phyloP scores from a whole-genome alignment of 2,797 vertebrate species.

The Sitta carolinensis region DNA sequence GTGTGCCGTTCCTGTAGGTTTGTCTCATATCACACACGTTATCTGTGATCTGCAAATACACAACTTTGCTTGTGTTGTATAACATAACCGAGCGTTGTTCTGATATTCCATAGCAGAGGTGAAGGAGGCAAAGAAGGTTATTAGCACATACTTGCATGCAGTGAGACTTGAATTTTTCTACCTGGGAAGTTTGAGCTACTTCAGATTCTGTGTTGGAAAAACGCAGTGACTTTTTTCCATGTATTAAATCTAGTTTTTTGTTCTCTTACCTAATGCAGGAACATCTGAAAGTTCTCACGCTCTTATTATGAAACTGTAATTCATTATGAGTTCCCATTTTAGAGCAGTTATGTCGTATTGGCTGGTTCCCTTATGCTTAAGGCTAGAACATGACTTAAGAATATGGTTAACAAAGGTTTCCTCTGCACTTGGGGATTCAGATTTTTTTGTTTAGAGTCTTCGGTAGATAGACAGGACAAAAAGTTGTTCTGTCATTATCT shows the following conservation, averaged over 20 bases:
- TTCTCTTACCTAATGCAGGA: background rate
- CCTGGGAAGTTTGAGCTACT: background rate
- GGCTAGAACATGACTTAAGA: background rate
- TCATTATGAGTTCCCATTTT: background rate
- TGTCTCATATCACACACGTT: background rate
- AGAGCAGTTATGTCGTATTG: background rate
- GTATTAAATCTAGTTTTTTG: background rate
- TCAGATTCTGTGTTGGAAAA: background rate
- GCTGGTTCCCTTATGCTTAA: background rate
- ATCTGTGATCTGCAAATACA: background rate
- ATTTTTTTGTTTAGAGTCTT: background rate
- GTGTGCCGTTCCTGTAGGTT: background rate
- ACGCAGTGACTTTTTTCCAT: background rate
- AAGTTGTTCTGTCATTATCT: background rate
- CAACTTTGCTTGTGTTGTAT: background rate
- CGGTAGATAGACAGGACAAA: background rate
- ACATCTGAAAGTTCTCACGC: background rate
- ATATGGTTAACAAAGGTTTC: background rate
- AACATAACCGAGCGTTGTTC: background rate
- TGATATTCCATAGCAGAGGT: background rate
- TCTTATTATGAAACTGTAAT: background rate
- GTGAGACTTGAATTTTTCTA: background rate
- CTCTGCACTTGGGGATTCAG: background rate
- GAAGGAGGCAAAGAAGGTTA: background rate
- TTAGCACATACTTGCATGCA: background rate